Conservation (phyloP, 2,797 vertebrate genomes). For the Acrossocheilus fasciatus region DNA sequence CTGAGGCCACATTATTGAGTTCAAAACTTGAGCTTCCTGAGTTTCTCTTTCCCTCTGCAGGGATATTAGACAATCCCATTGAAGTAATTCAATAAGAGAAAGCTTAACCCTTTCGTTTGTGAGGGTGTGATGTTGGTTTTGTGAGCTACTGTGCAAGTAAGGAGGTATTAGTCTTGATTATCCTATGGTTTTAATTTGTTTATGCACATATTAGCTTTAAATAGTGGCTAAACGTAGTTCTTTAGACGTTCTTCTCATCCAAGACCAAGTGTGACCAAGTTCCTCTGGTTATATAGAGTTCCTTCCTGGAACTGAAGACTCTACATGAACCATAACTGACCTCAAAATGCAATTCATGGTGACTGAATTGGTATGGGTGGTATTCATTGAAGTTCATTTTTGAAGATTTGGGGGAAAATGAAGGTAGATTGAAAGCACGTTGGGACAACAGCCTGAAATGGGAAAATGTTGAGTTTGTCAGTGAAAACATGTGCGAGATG, state of each 20-base stretch:
- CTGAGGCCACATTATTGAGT: conserved; percentile 65
- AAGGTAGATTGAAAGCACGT: conserved; percentile 28
- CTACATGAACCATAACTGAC: conserved; percentile 10
- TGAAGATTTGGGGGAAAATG: conserved; percentile 10
- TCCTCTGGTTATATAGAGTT: conserved; percentile 19
- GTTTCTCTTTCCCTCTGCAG: conserved; percentile 45
- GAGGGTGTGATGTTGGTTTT: conserved; percentile 20
- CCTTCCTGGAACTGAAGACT: neutral
- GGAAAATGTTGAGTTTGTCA: conserved; percentile 22
- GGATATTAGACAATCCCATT: conserved; percentile 61
- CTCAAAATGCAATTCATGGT: neutral
- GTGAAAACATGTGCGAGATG: conserved; percentile 31
- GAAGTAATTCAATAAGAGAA: conserved; percentile 51
- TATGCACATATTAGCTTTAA: neutral
- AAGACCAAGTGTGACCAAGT: neutral
- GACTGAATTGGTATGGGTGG: conserved; percentile 30
- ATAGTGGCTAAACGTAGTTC: neutral
- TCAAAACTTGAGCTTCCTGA: conserved; percentile 53
- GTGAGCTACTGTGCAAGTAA: conserved; percentile 57
- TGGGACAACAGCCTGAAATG: conserved; percentile 25
- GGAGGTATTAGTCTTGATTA: conserved; percentile 24
- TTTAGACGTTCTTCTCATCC: neutral
- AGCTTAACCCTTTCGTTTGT: conserved; percentile 52
- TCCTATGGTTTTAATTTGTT: neutral
- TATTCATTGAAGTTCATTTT: conserved; percentile 29